Conservation (phyloP, 2,888 invertebrate genomes). For the Caenorhabditis becei region DNA sequence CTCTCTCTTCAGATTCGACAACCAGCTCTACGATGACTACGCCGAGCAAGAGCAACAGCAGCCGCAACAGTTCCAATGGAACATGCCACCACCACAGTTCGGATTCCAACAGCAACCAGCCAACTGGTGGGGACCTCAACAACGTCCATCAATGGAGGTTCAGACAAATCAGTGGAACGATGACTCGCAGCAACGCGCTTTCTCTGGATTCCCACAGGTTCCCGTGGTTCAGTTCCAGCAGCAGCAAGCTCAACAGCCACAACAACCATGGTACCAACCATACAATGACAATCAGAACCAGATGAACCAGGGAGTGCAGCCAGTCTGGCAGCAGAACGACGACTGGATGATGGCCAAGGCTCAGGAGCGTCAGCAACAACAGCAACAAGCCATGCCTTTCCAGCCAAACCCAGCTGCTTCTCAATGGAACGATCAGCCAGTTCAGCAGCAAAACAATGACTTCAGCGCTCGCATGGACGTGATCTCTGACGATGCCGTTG, state of each 20-base stretch:
- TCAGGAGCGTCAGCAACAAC: slow-evolving; percentile 3
- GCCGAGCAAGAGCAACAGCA: slow-evolving; percentile 12
- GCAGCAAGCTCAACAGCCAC: slow-evolving; percentile 19
- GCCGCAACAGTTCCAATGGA: slow-evolving; percentile 22
- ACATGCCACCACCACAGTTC: slow-evolving; percentile 35
- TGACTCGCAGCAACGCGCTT: not conserved
- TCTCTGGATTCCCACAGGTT: slow-evolving; percentile 24
- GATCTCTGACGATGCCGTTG: slow-evolving; percentile 32
- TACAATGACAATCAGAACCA: slow-evolving; percentile 17
- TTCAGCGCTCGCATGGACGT: slow-evolving; percentile 42
- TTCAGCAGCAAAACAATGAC: slow-evolving; percentile 18
- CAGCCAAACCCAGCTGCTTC: slow-evolving; percentile 57
- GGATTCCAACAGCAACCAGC: slow-evolving; percentile 34
- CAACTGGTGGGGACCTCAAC: slow-evolving; percentile 34
- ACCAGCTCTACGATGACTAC: slow-evolving; percentile 38
- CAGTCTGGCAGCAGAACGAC: slow-evolving; percentile 40
- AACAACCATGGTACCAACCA: slow-evolving; percentile 55
- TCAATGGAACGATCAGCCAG: slow-evolving; percentile 7
- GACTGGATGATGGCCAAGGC: slow-evolving; percentile 48
- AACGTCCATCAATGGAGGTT: slow-evolving; percentile 33
- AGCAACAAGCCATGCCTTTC: slow-evolving; percentile 37
- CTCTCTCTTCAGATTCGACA: slow-evolving; percentile 39
- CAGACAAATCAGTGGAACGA: slow-evolving; percentile 57
- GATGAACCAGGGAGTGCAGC: slow-evolving; percentile 6
- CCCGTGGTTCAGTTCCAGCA: slow-evolving; percentile 37